phyloP scores from a whole-genome alignment of 2,888 invertebrate genomes.

The Drosophila subsilvestris region DNA sequence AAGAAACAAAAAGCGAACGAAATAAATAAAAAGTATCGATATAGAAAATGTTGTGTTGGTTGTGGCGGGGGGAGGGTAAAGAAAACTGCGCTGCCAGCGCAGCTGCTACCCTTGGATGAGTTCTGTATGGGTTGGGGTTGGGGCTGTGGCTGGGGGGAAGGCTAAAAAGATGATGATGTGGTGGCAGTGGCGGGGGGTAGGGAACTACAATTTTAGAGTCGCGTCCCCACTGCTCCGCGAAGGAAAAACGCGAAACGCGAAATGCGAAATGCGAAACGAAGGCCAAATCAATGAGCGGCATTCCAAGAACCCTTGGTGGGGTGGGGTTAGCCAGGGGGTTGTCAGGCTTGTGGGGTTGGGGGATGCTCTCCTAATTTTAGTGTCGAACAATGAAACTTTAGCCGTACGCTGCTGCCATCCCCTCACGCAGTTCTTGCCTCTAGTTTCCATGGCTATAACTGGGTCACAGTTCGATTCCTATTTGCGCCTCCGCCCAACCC shows the following conservation, averaged over 20 bases:
- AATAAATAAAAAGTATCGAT: conserved; percentile 74
- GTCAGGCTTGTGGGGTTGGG: not conserved
- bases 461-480: conserved; percentile 38
- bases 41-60: conserved; percentile 54
- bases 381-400: conserved; percentile 21
- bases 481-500: not conserved
- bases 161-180: conserved; percentile 6
- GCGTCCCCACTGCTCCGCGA: too few relatives aligned
- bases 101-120: conserved; percentile 51
- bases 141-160: too few relatives aligned
- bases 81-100: conserved; percentile 45
- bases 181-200: conserved; percentile 36
- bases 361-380: conserved; percentile 20
- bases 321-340: not conserved
- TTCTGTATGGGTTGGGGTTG: conserved; percentile 3
- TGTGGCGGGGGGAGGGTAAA: conserved; percentile 6
- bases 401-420: too few relatives aligned
- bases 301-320: conserved; percentile 12
- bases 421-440: too few relatives aligned
- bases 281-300: conserved; percentile 62
- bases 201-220: conserved; percentile 67
- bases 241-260: not conserved
- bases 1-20: conserved; percentile 63
- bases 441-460: conserved; percentile 39
- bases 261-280: conserved; percentile 11